Conservation (phyloP, 92 coral and sea anemone species). For the Muricea muricata region DNA sequence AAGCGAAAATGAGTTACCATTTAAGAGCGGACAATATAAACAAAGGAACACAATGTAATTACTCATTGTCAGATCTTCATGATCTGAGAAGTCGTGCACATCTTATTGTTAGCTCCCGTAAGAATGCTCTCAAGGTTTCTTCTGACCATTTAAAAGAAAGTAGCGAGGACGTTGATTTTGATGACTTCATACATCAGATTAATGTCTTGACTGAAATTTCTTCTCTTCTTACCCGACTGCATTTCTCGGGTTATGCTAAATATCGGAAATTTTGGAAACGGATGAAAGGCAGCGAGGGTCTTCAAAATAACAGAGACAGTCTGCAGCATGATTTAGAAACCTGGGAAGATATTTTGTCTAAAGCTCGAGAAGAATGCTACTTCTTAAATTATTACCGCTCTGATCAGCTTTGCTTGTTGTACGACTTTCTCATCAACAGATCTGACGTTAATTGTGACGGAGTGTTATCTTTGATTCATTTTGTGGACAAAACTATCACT, state of each 20-base stretch:
- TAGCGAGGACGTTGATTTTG: slow-evolving; percentile 53
- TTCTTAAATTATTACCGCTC: slow-evolving; percentile 86
- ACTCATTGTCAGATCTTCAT: slow-evolving; percentile 76
- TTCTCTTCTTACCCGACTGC: slow-evolving; percentile 48
- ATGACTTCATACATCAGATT: slow-evolving; percentile 73
- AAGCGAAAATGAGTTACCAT: slow-evolving; percentile 27
- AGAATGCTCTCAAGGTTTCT: slow-evolving; percentile 38
- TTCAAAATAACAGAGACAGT: slow-evolving; percentile 34
- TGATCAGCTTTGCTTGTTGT: slow-evolving; percentile 79
- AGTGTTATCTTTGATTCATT: slow-evolving; percentile 62
- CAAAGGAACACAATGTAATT: slow-evolving; percentile 31
- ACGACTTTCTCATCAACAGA: slow-evolving; percentile 57
- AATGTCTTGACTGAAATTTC: slow-evolving; percentile 79
- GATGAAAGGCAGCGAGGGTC: slow-evolving; percentile 63
- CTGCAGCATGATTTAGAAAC: slow-evolving; percentile 49
- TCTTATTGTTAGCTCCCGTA: slow-evolving; percentile 84
- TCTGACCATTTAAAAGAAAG: slow-evolving; percentile 9
- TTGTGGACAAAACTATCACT: slow-evolving; percentile 65
- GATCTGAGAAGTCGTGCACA: slow-evolving; percentile 97
- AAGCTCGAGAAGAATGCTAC: slow-evolving; percentile 62
- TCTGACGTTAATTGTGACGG: slow-evolving; percentile 1
- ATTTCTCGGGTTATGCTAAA: slow-evolving; percentile 74
- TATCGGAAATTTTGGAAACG: slow-evolving; percentile 62
- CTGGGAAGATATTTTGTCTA: slow-evolving; percentile 67
- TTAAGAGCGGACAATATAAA: not conserved